Conservation (phyloP, 2,888 invertebrate genomes). For the Agrochola macilenta region DNA sequence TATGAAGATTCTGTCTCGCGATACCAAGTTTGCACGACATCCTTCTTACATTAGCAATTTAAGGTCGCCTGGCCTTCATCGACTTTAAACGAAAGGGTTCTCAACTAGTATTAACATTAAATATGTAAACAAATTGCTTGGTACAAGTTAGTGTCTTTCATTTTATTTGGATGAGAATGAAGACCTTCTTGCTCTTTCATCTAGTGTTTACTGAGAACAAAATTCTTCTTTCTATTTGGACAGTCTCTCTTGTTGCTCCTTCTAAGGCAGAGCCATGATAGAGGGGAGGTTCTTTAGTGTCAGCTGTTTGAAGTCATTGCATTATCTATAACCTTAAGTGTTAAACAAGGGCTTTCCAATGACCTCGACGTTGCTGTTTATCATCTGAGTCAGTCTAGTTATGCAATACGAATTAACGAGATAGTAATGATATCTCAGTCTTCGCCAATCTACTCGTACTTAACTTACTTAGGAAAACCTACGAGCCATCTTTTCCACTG, state of each 20-base stretch:
- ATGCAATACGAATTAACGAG: background rate
- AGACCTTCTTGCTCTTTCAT: background rate
- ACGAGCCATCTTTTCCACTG: no score
- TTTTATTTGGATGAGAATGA: slow-evolving; percentile 28
- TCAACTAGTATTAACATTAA: slow-evolving; percentile 46
- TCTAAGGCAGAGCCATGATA: background rate
- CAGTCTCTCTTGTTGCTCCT: background rate
- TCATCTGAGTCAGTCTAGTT: background rate
- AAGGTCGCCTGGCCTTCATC: slow-evolving; percentile 50
- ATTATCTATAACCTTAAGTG: background rate
- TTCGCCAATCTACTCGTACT: no score
- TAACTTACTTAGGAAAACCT: no score
- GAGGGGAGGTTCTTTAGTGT: background rate
- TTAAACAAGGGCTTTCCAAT: background rate
- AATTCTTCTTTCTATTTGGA: background rate
- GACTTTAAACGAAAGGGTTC: slow-evolving; percentile 43
- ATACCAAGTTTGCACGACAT: slow-evolving; percentile 57
- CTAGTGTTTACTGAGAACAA: background rate
- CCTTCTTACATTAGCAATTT: slow-evolving; percentile 60
- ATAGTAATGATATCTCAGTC: background rate
- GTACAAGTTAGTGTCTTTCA: slow-evolving; percentile 45
- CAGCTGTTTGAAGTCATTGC: background rate
- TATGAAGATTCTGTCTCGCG: slow-evolving; percentile 59
- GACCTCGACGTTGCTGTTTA: background rate
- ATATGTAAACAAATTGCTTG: slow-evolving; percentile 57